Conservation (phyloP, 2,113 vertebrate genomes). For the Bubo bubo region DNA sequence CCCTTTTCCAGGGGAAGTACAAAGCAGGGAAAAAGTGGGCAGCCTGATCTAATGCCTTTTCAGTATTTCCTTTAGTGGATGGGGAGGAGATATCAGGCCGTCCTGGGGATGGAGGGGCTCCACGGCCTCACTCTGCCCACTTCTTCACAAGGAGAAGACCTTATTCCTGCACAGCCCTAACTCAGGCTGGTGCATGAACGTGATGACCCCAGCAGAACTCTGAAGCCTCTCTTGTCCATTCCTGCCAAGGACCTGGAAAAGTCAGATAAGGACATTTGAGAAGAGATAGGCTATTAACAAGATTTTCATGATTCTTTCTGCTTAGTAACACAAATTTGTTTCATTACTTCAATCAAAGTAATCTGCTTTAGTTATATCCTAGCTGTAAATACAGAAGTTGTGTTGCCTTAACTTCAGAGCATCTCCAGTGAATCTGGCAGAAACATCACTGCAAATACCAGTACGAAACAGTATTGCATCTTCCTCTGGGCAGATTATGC, state of each 20-base stretch:
- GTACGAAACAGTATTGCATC: background rate
- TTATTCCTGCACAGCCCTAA: background rate
- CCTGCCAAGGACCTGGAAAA: background rate
- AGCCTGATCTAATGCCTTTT: background rate
- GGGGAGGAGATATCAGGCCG: background rate
- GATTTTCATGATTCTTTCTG: background rate
- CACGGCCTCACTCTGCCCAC: background rate
- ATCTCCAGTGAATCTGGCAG: background rate
- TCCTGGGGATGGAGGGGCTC: background rate
- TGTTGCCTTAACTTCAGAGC: background rate
- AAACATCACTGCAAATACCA: background rate
- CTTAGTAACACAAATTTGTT: background rate
- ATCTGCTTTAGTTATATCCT: background rate
- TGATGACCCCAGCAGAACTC: background rate
- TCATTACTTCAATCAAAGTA: background rate
- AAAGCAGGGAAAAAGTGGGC: background rate
- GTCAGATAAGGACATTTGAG: background rate
- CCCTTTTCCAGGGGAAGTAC: background rate
- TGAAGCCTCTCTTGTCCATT: background rate
- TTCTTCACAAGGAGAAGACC: background rate
- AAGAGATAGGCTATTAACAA: background rate
- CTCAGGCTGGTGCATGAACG: rapidly evolving
- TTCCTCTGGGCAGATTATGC: background rate
- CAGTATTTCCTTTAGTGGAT: background rate
- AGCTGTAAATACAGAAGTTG: background rate